These are phyloP conservation scores for Sebastes iracundus DNA, from an alignment of 2,797 vertebrate genomes.

Conservation along the genomic window DNA sequence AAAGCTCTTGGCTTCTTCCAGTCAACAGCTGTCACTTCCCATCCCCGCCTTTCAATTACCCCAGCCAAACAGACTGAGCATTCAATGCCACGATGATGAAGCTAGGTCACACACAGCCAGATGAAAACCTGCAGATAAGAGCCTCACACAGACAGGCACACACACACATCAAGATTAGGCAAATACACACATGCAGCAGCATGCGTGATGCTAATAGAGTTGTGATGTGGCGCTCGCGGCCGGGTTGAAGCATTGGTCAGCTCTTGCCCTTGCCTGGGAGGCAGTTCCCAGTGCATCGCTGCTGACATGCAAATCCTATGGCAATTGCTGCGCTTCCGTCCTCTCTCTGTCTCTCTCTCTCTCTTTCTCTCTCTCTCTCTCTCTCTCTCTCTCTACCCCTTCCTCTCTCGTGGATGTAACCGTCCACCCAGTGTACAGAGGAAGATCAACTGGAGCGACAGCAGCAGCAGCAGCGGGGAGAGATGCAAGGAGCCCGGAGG, in stretches of 20 bases:
- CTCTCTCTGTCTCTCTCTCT: conserved; percentile 38
- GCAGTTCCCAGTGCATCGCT: conserved; percentile 70
- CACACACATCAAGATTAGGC: conserved; percentile 6
- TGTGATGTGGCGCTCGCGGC: conserved; percentile 46
- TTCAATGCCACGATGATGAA: conserved; percentile 25
- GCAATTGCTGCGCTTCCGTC: conserved; percentile 56
- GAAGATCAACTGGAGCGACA: conserved; percentile 51
- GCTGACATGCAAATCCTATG: conserved; percentile 82
- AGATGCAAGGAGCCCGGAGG: conserved; percentile 73
- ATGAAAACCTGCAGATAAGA: conserved; percentile 64
- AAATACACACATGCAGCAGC: conserved; percentile 28
- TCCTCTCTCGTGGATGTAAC: conserved; percentile 62
- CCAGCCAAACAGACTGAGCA: conserved; percentile 25
- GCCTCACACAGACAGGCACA: conserved; percentile 22
- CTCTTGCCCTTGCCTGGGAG: conserved; percentile 68
- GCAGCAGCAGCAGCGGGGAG: conserved; percentile 40
- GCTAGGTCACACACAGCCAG: conserved; percentile 50
- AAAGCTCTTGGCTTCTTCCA: conserved; percentile 45
- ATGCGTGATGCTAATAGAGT: conserved; percentile 57
- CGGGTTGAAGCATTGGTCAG: conserved; percentile 56
- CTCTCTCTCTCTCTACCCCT: conserved; percentile 26
- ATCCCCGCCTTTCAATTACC: conserved; percentile 44
- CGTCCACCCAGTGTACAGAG: conserved; percentile 58
- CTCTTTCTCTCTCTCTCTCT: not conserved
- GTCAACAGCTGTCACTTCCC: conserved; percentile 63